Evolutionary conservation across 2,888 invertebrate species (phyloP).

Genomic region (Helobdella robusta): DNA sequence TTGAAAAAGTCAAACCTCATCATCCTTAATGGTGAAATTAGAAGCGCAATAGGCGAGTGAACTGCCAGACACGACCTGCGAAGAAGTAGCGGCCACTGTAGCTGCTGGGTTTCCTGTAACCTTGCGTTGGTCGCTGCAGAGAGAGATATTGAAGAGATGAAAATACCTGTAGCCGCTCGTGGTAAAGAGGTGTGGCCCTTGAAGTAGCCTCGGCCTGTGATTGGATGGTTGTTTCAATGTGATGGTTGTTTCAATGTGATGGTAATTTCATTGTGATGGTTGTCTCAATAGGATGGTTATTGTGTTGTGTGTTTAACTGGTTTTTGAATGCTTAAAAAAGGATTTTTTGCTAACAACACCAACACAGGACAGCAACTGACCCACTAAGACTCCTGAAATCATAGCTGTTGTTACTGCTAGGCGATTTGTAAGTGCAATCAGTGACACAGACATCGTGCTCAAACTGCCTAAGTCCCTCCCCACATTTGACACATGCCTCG

Average conservation of each 20-base stretch:
- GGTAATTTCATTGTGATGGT: neutral
- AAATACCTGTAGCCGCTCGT: conserved; percentile 54
- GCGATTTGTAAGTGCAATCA: conserved; percentile 46
- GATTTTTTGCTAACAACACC: neutral
- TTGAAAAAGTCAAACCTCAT: neutral
- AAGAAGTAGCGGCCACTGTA: too few relatives aligned
- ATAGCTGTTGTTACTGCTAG: conserved; percentile 37
- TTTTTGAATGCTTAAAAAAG: too few relatives aligned
- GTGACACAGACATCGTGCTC: conserved; percentile 51
- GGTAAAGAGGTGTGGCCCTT: conserved; percentile 44
- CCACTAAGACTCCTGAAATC: conserved; percentile 45
- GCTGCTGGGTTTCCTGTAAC: too few relatives aligned
- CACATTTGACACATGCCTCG: conserved; percentile 52
- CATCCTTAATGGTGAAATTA: conserved; percentile 33
- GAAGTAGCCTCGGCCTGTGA: conserved; percentile 11
- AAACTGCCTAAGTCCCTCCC: conserved; percentile 49
- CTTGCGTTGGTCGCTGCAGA: conserved; percentile 48
- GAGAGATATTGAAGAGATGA: conserved; percentile 53
- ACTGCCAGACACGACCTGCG: too few relatives aligned
- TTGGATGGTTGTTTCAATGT: neutral
- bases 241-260: neutral
- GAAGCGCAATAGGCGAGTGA: conserved; percentile 35
- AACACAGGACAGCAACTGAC: conserved; percentile 37
- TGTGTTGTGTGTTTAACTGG: neutral
- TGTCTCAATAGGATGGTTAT: neutral